These are phyloP conservation scores for Aporrectodea caliginosa DNA, from an alignment of 1,140 invertebrate genomes.

Conservation along the genomic window DNA sequence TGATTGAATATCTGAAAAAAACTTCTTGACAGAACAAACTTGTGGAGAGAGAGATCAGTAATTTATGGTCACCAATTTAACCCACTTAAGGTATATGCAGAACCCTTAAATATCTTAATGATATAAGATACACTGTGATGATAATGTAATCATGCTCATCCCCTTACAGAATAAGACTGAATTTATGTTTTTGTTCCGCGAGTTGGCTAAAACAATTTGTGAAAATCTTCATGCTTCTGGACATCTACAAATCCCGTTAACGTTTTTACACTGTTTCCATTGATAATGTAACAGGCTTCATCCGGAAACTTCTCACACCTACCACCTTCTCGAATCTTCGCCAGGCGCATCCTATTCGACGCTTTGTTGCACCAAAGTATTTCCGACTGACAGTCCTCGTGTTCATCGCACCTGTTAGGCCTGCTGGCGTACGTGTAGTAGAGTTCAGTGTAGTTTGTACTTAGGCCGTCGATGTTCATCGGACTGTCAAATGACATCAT, in stretches of 20 bases:
- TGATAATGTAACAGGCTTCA: slow-evolving; percentile 3
- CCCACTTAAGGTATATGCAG: too few species aligned
- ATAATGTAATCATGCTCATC: too few species aligned
- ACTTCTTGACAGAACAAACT: too few species aligned
- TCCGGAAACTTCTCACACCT: background rate
- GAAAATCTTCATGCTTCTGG: too few species aligned
- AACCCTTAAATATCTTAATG: too few species aligned
- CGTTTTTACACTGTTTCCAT: background rate
- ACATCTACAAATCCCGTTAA: background rate
- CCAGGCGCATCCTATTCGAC: background rate
- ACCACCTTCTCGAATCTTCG: slow-evolving; percentile 6
- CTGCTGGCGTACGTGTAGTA: background rate
- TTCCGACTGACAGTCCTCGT: slow-evolving; percentile 4
- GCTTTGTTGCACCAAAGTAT: slow-evolving; percentile 9
- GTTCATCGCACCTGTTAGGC: background rate
- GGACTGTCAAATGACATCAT: background rate
- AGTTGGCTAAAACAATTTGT: too few species aligned
- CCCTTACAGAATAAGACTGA: too few species aligned
- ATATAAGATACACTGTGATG: too few species aligned
- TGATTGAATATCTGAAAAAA: too few species aligned
- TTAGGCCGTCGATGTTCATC: background rate
- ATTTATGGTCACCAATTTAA: too few species aligned
- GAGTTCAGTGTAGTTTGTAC: background rate
- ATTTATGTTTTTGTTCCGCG: too few species aligned
- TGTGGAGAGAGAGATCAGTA: too few species aligned